Evolutionary conservation across 2,797 vertebrate species (phyloP).

Genomic region (Neosilurus mollespiculum): DNA sequence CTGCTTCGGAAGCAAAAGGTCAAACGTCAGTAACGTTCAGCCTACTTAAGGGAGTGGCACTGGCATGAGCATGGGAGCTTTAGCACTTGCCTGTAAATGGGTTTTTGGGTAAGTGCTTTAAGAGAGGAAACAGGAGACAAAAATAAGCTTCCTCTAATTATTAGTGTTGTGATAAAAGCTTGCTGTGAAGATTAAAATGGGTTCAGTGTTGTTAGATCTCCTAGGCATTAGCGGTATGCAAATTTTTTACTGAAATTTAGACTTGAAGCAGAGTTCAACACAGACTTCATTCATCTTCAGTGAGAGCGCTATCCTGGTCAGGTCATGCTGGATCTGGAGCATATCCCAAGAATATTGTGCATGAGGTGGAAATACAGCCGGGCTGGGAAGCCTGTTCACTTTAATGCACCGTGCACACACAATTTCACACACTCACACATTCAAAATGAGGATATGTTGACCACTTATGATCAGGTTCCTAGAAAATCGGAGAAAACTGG

Average conservation of each 20-base stretch:
- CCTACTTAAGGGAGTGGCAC: constrained; percentile 33
- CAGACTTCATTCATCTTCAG: background rate
- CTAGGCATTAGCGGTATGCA: constrained; percentile 21
- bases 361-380: background rate
- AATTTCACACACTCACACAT: background rate
- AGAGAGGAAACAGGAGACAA: constrained; percentile 29
- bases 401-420: background rate
- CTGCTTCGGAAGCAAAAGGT: constrained; percentile 32
- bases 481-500: background rate
- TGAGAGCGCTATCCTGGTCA: background rate
- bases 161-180: constrained; percentile 35
- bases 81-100: constrained; percentile 29
- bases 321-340: background rate
- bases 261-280: background rate
- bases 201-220: constrained; percentile 18
- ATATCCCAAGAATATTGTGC: background rate
- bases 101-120: background rate
- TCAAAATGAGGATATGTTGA: too few species aligned
- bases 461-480: background rate
- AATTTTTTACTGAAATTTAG: background rate
- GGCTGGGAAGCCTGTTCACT: background rate
- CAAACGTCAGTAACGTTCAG: constrained; percentile 26
- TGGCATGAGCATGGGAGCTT: constrained; percentile 37
- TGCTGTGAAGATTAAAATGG: constrained; percentile 11
- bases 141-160: constrained; percentile 29